Conservation (phyloP, 2,113 vertebrate genomes). For the Patagioenas fasciata region DNA sequence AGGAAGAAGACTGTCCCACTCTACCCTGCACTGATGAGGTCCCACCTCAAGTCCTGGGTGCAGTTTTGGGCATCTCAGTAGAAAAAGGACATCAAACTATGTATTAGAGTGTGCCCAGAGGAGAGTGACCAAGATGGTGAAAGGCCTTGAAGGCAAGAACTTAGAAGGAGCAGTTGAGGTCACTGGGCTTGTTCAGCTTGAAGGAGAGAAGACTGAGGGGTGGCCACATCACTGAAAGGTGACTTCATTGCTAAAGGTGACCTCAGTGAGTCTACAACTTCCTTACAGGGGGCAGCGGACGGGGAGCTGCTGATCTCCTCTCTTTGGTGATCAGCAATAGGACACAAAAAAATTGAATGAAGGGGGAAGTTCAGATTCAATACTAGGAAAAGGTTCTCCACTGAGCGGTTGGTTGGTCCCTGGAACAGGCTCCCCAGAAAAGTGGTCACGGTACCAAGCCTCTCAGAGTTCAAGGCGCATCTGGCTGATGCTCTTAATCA, state of each 20-base stretch:
- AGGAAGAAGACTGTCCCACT: neutral
- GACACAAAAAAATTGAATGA: neutral
- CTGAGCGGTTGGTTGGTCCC: rapidly evolving
- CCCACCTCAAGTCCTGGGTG: neutral
- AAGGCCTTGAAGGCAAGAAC: neutral
- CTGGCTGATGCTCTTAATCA: neutral
- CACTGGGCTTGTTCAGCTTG: neutral
- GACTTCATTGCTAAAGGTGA: neutral
- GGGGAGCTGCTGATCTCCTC: neutral
- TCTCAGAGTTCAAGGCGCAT: neutral
- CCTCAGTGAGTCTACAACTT: neutral
- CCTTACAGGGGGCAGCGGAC: rapidly evolving
- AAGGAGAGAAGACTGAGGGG: neutral
- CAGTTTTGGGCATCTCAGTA: neutral
- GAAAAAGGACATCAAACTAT: neutral
- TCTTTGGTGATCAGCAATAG: neutral
- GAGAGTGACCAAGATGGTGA: neutral
- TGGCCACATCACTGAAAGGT: neutral
- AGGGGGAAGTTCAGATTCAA: neutral
- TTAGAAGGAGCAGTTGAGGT: neutral
- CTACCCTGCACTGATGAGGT: no score
- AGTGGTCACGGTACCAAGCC: neutral
- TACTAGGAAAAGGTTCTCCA: neutral
- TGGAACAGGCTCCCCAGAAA: neutral
- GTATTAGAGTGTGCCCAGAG: no score